Percentiles rank a stretch among this genome's conserved stretches.
Evolutionary conservation across 2,797 vertebrate species (phyloP).

Genomic region (Mionectes olivaceus): DNA sequence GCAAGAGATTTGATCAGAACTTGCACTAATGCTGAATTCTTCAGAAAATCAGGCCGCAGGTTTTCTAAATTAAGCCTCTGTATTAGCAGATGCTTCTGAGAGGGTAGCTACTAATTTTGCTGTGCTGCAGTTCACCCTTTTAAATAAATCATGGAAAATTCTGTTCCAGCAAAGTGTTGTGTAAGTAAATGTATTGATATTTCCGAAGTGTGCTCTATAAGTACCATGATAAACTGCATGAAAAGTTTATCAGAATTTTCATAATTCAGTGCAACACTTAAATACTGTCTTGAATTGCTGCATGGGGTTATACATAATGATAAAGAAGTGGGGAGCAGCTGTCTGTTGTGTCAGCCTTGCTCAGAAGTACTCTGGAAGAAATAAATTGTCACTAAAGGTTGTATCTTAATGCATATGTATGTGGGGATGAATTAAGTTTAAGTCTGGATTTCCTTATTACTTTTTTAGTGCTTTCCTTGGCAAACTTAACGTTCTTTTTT

Average conservation of each 20-base stretch:
- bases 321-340: conserved; percentile 42
- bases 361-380: conserved; percentile 26
- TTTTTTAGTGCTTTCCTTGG: conserved; percentile 69
- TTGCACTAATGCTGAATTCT: neutral
- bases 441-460: conserved; percentile 58
- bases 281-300: neutral
- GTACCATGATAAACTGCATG: neutral
- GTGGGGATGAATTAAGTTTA: conserved; percentile 56
- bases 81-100: conserved; percentile 33
- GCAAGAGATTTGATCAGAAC: neutral
- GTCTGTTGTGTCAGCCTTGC: neutral
- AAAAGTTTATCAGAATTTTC: conserved; percentile 1
- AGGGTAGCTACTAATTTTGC: conserved; percentile 1
- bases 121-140: neutral
- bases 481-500: conserved; percentile 40
- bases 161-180: neutral
- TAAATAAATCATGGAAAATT: neutral
- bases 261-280: neutral
- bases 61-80: conserved; percentile 17
- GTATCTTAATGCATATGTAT: conserved; percentile 43
- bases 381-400: conserved; percentile 51
- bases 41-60: neutral
- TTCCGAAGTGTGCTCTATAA: neutral
- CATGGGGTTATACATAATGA: neutral
- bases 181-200: neutral